Evolutionary conservation across 2,888 invertebrate species (phyloP), one percentile per base, ranked within the genome.

Genomic region (Coenonympha glycerion): DNA sequence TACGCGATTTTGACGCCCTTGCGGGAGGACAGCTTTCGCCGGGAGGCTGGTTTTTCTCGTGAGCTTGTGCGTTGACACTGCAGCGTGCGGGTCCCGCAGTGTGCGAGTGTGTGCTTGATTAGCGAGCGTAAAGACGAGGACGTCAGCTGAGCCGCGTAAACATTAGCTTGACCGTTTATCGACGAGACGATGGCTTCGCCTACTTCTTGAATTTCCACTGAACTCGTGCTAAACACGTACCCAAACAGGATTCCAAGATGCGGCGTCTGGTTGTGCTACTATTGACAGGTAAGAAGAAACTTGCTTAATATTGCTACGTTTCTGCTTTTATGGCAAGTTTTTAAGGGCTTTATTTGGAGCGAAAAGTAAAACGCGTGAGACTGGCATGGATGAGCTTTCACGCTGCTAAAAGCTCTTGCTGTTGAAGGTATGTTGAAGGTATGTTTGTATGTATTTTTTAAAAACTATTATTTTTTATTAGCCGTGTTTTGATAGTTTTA

Each of bases 31-130:
- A 73, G 76, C 78, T 83, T 80, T 81, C 81, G 76, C 76, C 68
- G 63, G 71, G 79, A 76, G 76, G 73, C 82, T 68, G 78, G 81
- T 82, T 84, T 82, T 83, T 79, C 77, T 76, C 71, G 71, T 72
- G 72, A 72, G 74, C 74, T 77, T 74, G 81, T 85, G 81, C 77
- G 84, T 83, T 85, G 86, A 84, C 85, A 83, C 81, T 85, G 84
- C 83, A 82, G 80, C 83, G 83, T 78, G 78, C 83, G 77, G 82
- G 78, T 76, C 79, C 83, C 82, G 86, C 84, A 84, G 85, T 85
- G 85, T 78, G 83, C 79, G 84, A 82, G 86, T 86, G 85, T 83
- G 82, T 85, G 82, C 70, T 80, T 81, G 78, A 83, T 86, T 83
- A 77, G 84, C 84, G 71, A 77, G 73, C 69, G 71, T 71, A 74